Base-by-base conservation (phyloP, 2,113 vertebrate species). In the Colinus virginianus region DNA sequence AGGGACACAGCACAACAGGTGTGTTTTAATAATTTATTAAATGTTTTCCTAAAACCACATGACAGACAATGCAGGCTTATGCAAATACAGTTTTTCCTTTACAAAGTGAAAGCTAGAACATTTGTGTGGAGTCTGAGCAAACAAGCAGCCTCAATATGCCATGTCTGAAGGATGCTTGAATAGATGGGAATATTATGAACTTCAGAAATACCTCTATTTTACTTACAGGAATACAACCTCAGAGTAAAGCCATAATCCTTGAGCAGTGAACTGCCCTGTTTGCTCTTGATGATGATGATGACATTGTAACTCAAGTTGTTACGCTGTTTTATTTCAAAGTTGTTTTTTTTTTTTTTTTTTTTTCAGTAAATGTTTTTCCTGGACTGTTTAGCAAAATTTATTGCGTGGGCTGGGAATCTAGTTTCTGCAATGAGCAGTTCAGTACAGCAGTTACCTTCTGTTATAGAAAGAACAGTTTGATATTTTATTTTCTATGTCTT, bases 371-470 rank as follows among this genome's bases (percentile, higher is more conserved):
- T 32, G 5, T 40, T 19, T 49, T 78, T 49, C n/a, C 55, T 64
- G 38, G 66, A 2, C 34, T 61, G 55, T 36, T 67, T 3, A 8
- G 30, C 43, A 66, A 26, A 43, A 8, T 25, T 42, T 30, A n/a
- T 85, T 88, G 49, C n/a, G 6, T 2, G 38, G 70, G 15, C 32
- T 87, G 66, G 76, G 62, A 26, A 75, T 4, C 28, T 17, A 6
- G 6, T 64, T 49, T 76, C 28, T 15, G 36, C 30, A 58, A 10
- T 1, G 12, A 76, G 46, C 58, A 38, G 0, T 1, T 19, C 38
- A 75, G 30, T 67, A 34, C 63, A 61, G 19, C 76, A 76, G n/a
- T 22, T 68, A 12, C 23, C 53, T 82, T 76, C 66, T 74, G 74
- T 40, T 64, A 14, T 78, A 69, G 22, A 22, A 63, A 79, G 58